These are phyloP conservation scores for Temnothorax ravouxi DNA, from an alignment of 2,888 invertebrate species.

Conservation along the genomic window DNA sequence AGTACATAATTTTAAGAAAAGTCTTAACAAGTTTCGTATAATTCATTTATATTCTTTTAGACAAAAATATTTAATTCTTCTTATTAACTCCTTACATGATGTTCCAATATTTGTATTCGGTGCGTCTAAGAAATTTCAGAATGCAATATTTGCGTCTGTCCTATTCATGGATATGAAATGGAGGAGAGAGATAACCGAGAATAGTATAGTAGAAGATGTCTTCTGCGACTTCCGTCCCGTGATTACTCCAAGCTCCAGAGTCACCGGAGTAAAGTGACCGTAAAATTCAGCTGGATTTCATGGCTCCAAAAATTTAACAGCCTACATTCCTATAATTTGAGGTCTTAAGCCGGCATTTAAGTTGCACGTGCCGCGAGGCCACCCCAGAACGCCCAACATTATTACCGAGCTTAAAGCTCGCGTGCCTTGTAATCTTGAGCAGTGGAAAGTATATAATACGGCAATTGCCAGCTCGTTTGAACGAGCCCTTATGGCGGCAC, in stretches of 20 bases:
- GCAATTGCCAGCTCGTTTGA: constrained; percentile 74
- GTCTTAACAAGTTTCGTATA: background rate
- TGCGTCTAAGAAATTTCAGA: constrained; percentile 3
- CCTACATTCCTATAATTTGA: constrained; percentile 68
- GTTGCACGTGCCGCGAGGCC: constrained; percentile 67
- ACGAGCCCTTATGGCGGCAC: constrained; percentile 38
- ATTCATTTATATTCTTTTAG: background rate
- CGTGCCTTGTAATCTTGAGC: constrained; percentile 76
- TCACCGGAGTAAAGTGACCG: constrained; percentile 44
- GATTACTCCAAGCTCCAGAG: constrained; percentile 37
- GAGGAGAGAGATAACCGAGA: constrained; percentile 1
- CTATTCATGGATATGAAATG: background rate
- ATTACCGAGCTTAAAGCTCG: constrained; percentile 73
- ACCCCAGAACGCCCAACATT: constrained; percentile 62
- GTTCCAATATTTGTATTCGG: background rate
- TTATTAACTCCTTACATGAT: no score
- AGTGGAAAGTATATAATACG: constrained; percentile 70
- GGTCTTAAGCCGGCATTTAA: constrained; percentile 66
- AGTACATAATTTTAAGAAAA: background rate
- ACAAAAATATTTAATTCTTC: background rate
- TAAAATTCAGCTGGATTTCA: constrained; percentile 61
- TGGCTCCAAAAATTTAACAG: constrained; percentile 64
- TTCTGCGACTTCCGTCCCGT: constrained; percentile 30
- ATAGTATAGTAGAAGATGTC: background rate
- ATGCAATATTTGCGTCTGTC: constrained; percentile 15